Base-by-base conservation (phyloP, 2,797 vertebrate species). In the Tiaroga cobitis region DNA sequence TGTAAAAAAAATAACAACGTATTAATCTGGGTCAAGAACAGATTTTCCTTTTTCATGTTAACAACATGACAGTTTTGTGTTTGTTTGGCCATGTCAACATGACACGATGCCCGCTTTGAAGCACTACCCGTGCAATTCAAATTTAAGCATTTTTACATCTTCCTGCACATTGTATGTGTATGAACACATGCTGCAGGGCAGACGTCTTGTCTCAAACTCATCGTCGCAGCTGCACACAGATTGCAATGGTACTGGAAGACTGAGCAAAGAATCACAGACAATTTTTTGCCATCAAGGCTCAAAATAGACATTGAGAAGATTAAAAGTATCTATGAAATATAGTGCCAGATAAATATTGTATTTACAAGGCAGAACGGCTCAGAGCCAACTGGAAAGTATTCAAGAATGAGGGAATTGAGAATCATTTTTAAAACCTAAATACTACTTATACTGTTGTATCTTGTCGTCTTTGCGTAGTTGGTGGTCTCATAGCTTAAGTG, bases 171-270 rank as follows among this genome's bases (percentile, higher is more conserved):
- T 76, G 13, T 63, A 46, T 83, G 77, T 73, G 46, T 82, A 37
- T 67, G 43, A 51, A 54, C 75, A 37, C 32, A 68, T 69, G 82
- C 84, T 86, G 61, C 70, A 54, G 87, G 84, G 84, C 65, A 83
- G 65, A 81, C 70, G 69, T 80, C 84, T 86, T 83, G 76, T 83
- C 70, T 85, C 51, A 78, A 84, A 65, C 83, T 76, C 80, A 76
- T 82, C 70, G 37, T 59, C 21, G 61, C 86, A 87, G 83, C 88
- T 85, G 86, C 83, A 83, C 75, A 74, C 63, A 74, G 80, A 89
- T 85, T 83, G 85, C 65, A 73, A 34, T 87, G 67, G 26, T 81
- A 37, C 86, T 89, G 80, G 70, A 88, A 87, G 80, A 89, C 75
- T 83, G 76, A 87, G 54, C 88, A 87, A 78, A 80, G 79, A 86